phyloP scores from a whole-genome alignment of 1,140 invertebrate species.

The Drosophila arizonae region DNA sequence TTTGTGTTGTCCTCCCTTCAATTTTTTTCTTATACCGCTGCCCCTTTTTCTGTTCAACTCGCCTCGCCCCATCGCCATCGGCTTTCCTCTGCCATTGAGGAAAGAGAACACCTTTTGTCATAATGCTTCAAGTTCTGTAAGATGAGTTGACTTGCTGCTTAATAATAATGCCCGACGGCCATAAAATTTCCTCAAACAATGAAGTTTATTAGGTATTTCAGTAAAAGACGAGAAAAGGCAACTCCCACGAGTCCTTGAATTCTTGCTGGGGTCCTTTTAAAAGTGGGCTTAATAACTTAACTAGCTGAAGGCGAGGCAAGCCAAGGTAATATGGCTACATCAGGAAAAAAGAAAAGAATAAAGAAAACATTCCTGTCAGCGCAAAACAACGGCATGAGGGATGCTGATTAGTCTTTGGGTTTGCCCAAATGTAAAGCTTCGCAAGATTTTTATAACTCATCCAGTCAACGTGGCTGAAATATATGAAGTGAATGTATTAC shows the following conservation, averaged over 20 bases:
- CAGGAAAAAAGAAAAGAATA: no score
- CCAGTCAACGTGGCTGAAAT: neutral
- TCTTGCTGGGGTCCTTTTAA: slow-evolving; percentile 2
- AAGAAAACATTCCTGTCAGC: neutral
- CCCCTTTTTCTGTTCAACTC: no score
- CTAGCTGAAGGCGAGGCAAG: slow-evolving; percentile 12
- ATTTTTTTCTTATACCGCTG: neutral
- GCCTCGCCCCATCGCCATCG: no score
- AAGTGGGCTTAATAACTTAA: slow-evolving; percentile 9
- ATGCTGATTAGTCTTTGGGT: slow-evolving; percentile 2
- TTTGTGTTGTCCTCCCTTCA: slow-evolving; percentile 4
- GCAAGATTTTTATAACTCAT: neutral
- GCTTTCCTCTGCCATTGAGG: slow-evolving; percentile 2
- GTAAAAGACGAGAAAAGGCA: slow-evolving; percentile 4
- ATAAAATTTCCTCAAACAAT: slow-evolving; percentile 47
- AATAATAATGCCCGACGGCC: slow-evolving; percentile 43
- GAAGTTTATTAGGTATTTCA: slow-evolving; percentile 47
- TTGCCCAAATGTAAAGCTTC: neutral
- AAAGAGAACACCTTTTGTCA: slow-evolving; percentile 56
- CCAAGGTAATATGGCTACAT: neutral
- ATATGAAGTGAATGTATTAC: neutral
- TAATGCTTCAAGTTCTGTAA: slow-evolving; percentile 53
- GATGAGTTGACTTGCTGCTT: slow-evolving; percentile 43
- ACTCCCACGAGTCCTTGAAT: slow-evolving; percentile 18
- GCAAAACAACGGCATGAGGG: neutral